Percentiles rank a stretch among this genome's conserved stretches.
Evolutionary conservation across 2,113 vertebrate species (phyloP).

Genomic region (Jacana jacana): DNA sequence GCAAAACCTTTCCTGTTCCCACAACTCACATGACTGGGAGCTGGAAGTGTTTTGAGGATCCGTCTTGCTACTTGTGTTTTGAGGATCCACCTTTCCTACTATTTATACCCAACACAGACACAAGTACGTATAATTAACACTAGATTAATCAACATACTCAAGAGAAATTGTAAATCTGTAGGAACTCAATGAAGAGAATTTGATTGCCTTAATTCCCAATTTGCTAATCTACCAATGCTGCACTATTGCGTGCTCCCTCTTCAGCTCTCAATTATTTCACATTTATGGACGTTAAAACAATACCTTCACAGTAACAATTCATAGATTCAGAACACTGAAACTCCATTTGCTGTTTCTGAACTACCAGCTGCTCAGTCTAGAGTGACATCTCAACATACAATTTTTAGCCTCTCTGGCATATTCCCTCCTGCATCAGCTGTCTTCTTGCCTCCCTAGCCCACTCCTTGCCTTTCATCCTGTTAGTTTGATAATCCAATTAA

Average conservation of each 20-base stretch:
- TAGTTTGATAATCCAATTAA: background rate
- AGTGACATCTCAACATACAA: background rate
- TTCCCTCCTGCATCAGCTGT: background rate
- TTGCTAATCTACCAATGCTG: background rate
- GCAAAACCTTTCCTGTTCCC: background rate
- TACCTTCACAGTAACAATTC: background rate
- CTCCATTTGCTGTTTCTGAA: background rate
- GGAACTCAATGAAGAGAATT: background rate
- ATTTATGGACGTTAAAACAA: background rate
- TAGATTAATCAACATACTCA: background rate
- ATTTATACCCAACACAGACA: background rate
- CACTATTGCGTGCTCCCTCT: background rate
- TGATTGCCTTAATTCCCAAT: background rate
- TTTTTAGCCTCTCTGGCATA: background rate
- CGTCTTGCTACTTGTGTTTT: background rate
- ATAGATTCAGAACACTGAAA: background rate
- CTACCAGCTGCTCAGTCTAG: background rate
- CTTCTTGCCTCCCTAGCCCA: background rate
- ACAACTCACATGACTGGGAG: background rate
- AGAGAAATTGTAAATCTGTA: background rate
- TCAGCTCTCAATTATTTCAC: background rate
- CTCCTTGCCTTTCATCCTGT: background rate
- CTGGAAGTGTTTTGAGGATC: background rate
- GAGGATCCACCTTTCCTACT: background rate
- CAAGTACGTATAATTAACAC: background rate